Evolutionary conservation across 2,888 invertebrate species (phyloP).

Genomic region (Netelia virgata): DNA sequence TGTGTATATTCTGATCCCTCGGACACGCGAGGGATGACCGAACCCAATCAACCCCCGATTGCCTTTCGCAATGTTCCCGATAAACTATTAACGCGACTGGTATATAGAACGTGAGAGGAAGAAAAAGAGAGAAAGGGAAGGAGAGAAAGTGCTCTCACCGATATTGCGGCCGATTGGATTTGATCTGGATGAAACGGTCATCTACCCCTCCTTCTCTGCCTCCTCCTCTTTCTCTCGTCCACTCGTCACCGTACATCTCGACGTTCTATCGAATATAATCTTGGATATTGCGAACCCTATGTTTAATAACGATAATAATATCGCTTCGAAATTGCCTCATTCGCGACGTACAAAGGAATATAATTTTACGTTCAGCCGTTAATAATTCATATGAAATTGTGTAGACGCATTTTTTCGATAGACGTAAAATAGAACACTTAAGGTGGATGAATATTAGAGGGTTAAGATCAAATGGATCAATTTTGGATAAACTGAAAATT

Average conservation of each 20-base stretch:
- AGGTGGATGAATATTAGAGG: background rate
- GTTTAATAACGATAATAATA: constrained; percentile 22
- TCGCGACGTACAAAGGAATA: background rate
- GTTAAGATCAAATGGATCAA: too few species aligned
- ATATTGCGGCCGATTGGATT: constrained; percentile 39
- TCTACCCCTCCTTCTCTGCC: background rate
- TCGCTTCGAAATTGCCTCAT: constrained; percentile 8
- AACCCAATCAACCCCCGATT: constrained; percentile 52
- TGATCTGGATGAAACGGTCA: constrained; percentile 37
- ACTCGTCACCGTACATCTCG: background rate
- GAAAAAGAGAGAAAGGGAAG: background rate
- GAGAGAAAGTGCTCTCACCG: constrained; percentile 7
- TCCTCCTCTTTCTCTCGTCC: background rate
- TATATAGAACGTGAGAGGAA: background rate
- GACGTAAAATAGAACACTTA: background rate
- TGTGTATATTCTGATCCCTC: background rate
- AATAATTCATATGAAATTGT: background rate
- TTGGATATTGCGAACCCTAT: constrained; percentile 14
- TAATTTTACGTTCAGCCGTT: background rate
- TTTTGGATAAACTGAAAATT: too few species aligned
- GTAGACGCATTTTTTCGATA: background rate
- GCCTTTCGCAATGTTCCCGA: constrained; percentile 50
- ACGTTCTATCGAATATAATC: constrained; percentile 4
- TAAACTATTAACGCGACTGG: constrained; percentile 56
- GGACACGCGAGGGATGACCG: background rate